Evolutionary conservation across 2,113 vertebrate genomes (phyloP).

Genomic region (mouse (Mus musculus)): GRCm39 chr14:106740001-106740500

Average conservation of each 20-base stretch:
- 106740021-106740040: neutral
- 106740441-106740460: neutral
- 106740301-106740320: neutral
- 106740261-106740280: neutral
- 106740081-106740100: neutral
- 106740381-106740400: neutral
- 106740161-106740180: neutral
- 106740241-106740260: neutral
- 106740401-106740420: no score
- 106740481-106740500: no score
- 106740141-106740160: neutral
- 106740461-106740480: neutral
- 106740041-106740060: neutral
- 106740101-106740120: neutral
- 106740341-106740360: neutral
- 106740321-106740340: neutral
- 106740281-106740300: neutral
- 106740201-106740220: neutral
- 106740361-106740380: neutral
- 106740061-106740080: neutral
- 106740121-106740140: neutral
- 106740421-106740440: no score
- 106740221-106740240: neutral
- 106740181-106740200: neutral
- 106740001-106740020: neutral